Conservation (phyloP, 2,888 invertebrate species). For the Strigamia maritima region DNA sequence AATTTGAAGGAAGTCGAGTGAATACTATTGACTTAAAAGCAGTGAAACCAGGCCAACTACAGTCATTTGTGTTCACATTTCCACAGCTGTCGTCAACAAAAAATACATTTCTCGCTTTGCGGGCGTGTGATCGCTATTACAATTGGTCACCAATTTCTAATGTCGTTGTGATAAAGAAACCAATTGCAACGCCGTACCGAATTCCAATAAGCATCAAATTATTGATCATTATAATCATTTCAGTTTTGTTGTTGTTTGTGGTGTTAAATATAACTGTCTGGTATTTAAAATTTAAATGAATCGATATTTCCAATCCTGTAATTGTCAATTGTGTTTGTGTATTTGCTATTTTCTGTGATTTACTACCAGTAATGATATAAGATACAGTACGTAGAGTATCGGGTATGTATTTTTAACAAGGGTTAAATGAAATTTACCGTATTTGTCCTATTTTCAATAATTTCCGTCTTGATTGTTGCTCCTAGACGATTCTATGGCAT, state of each 20-base stretch:
- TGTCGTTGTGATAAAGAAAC: background rate
- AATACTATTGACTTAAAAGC: too few relatives aligned
- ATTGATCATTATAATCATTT: background rate
- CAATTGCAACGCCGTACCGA: background rate
- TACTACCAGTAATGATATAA: too few relatives aligned
- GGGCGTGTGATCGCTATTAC: background rate
- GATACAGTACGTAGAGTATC: too few relatives aligned
- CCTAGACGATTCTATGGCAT: too few relatives aligned
- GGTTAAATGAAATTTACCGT: too few relatives aligned
- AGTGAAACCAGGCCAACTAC: background rate
- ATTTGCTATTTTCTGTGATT: too few relatives aligned
- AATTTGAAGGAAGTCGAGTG: background rate
- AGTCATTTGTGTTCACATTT: background rate
- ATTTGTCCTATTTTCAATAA: too few relatives aligned
- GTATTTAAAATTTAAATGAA: background rate
- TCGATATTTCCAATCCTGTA: too few relatives aligned
- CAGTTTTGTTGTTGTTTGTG: background rate
- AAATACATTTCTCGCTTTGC: background rate
- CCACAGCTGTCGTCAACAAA: background rate
- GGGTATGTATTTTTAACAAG: too few relatives aligned
- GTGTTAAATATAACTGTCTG: background rate
- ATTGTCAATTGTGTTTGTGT: too few relatives aligned
- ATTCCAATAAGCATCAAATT: background rate
- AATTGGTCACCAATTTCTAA: background rate
- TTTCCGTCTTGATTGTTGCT: too few relatives aligned